Base-by-base conservation (phyloP, 1,140 invertebrate genomes). In the Leptinotarsa defecta region DNA sequence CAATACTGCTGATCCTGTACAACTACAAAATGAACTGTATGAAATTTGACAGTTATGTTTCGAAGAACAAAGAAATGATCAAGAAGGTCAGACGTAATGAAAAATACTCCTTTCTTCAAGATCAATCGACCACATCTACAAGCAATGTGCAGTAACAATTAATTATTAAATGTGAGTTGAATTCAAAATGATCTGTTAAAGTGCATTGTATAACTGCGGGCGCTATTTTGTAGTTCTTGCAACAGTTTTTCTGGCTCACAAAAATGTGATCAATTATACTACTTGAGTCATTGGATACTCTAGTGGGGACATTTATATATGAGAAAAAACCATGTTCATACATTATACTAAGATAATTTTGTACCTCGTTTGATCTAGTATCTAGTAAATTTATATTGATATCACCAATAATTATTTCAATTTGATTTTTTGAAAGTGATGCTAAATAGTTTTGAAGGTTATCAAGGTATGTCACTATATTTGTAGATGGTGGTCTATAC, bases 371-470 rank as follows among this genome's bases (percentile, higher is more conserved):
- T 13, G 63, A 64, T 24, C 24, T 24, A 13, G 13, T 64, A 17
- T 64, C 63, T 13, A 64, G 19, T 64, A 64, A 64, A 64, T 64
- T 64, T 17, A 64, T 64, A 19, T 64, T 64, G n/a, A 64, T 24
- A 19, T 64, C 63, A 13, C 63, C 63, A 64, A 64, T 19, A 19
- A 64, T 17, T 13, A 64, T 20, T 24, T 64, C 63, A 64, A 64
- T 19, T 20, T 64, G 63, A 13, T 64, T 24, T 64, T 64, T 64
- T 64, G n/a, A 20, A 13, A 64, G n/a, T 13, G 13, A 17, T 20
- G 63, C 13, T 13, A 64, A 64, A 19, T 64, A 64, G 19, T 64
- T 24, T 19, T 64, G 19, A 13, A 64, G 63, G 19, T 64, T 19
- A 17, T 13, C 19, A 17, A 17, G 63, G 19, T 64, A 64, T 13